A percentile compares a stretch with the other conserved stretches of the same genome.
phyloP scores from a whole-genome alignment of 92 coral and sea anemone genomes.

The Umimayanthus chanpuru region DNA sequence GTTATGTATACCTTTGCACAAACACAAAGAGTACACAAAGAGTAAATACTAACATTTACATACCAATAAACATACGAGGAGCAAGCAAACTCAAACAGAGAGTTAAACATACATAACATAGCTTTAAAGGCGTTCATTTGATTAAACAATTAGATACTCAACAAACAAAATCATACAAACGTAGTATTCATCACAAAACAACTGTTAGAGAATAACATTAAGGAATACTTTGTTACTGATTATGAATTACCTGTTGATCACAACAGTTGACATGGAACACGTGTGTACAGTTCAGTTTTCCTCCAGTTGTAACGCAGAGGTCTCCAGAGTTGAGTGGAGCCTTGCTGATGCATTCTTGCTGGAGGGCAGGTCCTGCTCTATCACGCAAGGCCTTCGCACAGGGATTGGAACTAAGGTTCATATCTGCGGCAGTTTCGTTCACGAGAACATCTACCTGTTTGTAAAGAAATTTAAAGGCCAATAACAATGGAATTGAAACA shows the following conservation, averaged over 20 bases:
- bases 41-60: too few species aligned
- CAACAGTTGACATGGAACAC: slow-evolving; percentile 45
- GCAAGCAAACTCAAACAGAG: too few species aligned
- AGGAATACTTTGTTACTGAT: not conserved
- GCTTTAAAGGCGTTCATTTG: too few species aligned
- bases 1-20: too few species aligned
- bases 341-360: slow-evolving; percentile 34
- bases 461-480: not conserved
- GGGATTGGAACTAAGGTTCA: slow-evolving; percentile 45
- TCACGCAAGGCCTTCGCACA: slow-evolving; percentile 45
- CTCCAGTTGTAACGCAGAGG: slow-evolving; percentile 45
- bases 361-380: slow-evolving; percentile 55
- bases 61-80: too few species aligned
- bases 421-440: slow-evolving; percentile 46
- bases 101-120: too few species aligned
- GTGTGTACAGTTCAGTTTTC: slow-evolving; percentile 41
- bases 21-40: too few species aligned
- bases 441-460: slow-evolving; percentile 53
- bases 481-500: not conserved
- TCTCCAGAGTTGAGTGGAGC: slow-evolving; percentile 39
- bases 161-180: not conserved
- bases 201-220: not conserved
- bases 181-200: not conserved
- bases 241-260: slow-evolving; percentile 19
- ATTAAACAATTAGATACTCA: too few species aligned